These are phyloP conservation scores for Strix uralensis DNA, from an alignment of 2,113 vertebrate genomes.

Conservation along the genomic window DNA sequence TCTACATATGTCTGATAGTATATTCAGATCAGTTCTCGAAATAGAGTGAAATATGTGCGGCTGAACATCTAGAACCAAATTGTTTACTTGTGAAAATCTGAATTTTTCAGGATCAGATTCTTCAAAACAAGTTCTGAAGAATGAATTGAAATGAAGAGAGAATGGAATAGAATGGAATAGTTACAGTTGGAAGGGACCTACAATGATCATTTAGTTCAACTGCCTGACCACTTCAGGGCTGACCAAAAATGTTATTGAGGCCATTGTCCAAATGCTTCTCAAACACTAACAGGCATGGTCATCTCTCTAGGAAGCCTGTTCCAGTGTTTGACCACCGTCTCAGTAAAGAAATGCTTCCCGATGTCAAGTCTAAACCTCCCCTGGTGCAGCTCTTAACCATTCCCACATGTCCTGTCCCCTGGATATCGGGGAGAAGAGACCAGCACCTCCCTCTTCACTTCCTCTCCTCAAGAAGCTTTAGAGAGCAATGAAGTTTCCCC, in stretches of 20 bases:
- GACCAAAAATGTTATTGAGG: neutral
- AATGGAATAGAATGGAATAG: neutral
- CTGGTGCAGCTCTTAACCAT: neutral
- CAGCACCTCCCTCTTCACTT: neutral
- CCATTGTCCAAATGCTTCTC: neutral
- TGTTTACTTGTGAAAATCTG: neutral
- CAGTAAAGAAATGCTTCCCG: neutral
- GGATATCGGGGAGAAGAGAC: neutral
- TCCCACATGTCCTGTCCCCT: accelerated
- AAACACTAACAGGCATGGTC: neutral
- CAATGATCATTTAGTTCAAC: neutral
- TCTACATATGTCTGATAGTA: neutral
- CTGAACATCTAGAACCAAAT: neutral
- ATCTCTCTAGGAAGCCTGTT: neutral
- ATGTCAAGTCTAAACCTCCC: neutral
- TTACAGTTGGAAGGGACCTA: neutral
- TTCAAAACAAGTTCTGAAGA: neutral
- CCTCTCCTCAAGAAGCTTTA: neutral
- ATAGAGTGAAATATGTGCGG: neutral
- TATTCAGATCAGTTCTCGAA: neutral
- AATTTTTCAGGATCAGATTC: neutral
- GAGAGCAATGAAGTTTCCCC: accelerated
- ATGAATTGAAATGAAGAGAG: neutral
- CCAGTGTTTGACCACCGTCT: neutral
- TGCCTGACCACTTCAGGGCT: neutral